Evolutionary conservation across 2,113 vertebrate species (phyloP).

Genomic region (Accipiter cooperii): DNA sequence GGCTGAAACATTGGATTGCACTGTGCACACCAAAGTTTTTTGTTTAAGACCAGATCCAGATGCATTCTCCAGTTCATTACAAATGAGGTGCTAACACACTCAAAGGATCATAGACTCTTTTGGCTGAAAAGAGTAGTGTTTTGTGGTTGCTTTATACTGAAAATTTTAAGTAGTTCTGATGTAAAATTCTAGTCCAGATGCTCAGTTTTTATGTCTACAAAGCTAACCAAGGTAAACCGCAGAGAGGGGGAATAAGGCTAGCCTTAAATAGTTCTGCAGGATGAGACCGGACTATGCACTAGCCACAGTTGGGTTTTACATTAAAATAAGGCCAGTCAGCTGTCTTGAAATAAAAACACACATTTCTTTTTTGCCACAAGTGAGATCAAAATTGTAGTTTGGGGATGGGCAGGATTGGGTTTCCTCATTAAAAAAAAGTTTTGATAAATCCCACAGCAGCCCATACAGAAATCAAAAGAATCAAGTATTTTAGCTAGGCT

Average conservation of each 20-base stretch:
- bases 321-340: not conserved
- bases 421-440: not conserved
- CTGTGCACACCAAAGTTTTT: not conserved
- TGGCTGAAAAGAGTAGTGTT: not conserved
- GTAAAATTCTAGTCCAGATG: not conserved
- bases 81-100: not conserved
- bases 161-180: not conserved
- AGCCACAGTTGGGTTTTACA: not conserved
- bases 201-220: not conserved
- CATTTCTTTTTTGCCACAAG: not conserved
- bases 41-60: not conserved
- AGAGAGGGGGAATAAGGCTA: not conserved
- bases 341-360: not conserved
- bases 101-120: not conserved
- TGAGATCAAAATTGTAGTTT: not conserved
- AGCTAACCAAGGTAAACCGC: not conserved
- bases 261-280: not conserved
- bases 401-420: not conserved
- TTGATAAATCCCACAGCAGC: not conserved
- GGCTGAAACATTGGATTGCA: not conserved
- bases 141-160: not conserved
- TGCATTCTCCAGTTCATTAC: not conserved
- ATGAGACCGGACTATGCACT: not conserved
- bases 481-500: rapidly evolving
- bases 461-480: not conserved